Conservation (phyloP, 2,888 invertebrate species). For the Teinopalpus imperialis region DNA sequence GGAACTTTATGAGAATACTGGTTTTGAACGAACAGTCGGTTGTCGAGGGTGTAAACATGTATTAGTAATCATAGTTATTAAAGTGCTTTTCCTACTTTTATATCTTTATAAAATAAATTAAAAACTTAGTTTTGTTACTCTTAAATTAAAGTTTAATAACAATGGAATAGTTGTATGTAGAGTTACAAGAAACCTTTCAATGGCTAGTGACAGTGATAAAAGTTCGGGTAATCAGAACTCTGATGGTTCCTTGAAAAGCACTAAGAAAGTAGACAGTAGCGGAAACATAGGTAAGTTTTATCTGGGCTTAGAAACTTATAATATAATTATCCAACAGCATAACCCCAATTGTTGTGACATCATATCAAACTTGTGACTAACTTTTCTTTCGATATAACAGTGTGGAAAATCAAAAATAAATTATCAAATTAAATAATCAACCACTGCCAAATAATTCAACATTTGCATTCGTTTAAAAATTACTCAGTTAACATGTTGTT, state of each 20-base stretch:
- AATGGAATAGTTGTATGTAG: conserved; percentile 23
- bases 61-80: conserved; percentile 37
- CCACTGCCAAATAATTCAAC: no score
- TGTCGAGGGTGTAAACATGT: conserved; percentile 68
- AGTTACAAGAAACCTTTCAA: conserved; percentile 54
- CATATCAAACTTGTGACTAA: conserved; percentile 7
- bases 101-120: conserved; percentile 36
- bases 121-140: conserved; percentile 27
- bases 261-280: conserved; percentile 58
- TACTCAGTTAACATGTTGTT: no score
- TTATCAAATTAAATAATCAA: no score
- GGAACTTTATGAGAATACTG: conserved; percentile 16
- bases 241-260: conserved; percentile 66
- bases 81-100: conserved; percentile 46
- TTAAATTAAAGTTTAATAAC: conserved; percentile 16
- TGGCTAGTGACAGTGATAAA: conserved; percentile 80
- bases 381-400: conserved; percentile 3
- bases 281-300: conserved; percentile 58
- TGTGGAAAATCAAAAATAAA: no score
- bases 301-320: background rate
- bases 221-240: conserved; percentile 72
- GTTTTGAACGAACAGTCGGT: conserved; percentile 43
- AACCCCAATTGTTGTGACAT: conserved; percentile 14
- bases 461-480: no score
- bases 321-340: conserved; percentile 1